Conservation (phyloP, 2,797 vertebrate species). For the Steatocranus sp. region DNA sequence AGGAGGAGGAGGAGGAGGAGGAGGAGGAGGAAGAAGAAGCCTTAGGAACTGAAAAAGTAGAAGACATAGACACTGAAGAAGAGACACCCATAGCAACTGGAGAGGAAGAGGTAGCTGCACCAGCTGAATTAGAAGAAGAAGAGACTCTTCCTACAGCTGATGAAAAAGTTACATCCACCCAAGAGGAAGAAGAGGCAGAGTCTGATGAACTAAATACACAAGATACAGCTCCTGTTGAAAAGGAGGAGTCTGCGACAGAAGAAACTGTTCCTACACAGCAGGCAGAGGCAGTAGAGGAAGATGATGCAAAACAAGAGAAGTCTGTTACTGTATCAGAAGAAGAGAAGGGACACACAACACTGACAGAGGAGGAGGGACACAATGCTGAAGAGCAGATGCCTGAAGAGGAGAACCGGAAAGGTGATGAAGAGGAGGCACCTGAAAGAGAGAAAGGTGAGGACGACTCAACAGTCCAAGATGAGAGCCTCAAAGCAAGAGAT, state of each 20-base stretch:
- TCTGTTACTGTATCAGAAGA: background rate
- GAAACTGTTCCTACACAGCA: slow-evolving; percentile 22
- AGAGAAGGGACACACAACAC: background rate
- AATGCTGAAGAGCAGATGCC: background rate
- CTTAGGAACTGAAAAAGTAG: background rate
- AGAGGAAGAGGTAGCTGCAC: background rate
- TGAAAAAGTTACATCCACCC: background rate
- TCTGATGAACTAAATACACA: background rate
- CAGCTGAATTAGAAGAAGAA: background rate
- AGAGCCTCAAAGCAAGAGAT: background rate
- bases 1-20: rapidly evolving
- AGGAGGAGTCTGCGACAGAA: slow-evolving; percentile 10
- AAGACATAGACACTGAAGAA: background rate
- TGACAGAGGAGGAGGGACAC: background rate
- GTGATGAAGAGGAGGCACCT: background rate
- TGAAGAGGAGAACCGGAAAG: background rate
- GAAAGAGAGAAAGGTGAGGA: background rate
- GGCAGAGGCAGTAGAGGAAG: background rate
- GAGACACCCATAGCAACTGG: background rate
- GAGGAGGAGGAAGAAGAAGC: background rate
- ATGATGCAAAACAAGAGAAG: slow-evolving; percentile 1
- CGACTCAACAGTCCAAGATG: background rate
- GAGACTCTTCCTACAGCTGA: background rate
- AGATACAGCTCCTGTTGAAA: slow-evolving; percentile 15
- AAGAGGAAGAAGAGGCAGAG: background rate